Base-by-base conservation (phyloP, 1,140 invertebrate genomes). In the Drosophila funebris region DNA sequence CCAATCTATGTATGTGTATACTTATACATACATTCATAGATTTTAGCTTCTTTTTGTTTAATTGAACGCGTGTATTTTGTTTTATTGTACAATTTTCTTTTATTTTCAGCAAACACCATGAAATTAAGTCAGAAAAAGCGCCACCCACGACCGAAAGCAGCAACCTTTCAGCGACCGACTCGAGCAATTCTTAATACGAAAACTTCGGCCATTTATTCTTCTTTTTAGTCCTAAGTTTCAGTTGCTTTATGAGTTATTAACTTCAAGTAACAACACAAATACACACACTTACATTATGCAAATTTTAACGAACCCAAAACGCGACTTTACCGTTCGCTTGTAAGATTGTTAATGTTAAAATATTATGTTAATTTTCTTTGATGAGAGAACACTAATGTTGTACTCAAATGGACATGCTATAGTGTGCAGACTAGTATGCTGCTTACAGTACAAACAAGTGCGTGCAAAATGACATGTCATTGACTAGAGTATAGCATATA, bases 291-390 rank as follows among this genome's bases (percentile, higher is more conserved):
- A 52, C 24, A 52, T 52, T 44, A 53, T 69, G 46, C 57, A 61
- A 69, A 53, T 53, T 44, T 20, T n/a, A 62, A 69, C 46, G 66
- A 37, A 62, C n/a, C 29, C 29, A 54, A 62, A 63, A 63, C 67
- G 58, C 67, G 67, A 70, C 67, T 46, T 70, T 14, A 63, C 67
- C 58, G 67, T 70, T 41, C 39, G 58, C 67, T 70, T 54, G 58
- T 46, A 63, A 70, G 48, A 63, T 70, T 54, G 48, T 70, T 63
- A 70, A 69, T 69, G 66, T 29, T 67, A 67, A 48, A 16, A 46
- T 29, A 4, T 11, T 39, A 48, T 67, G 63, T 67, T 67, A 67
- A 58, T 48, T 48, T 8, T 13, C 4, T 18, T 4, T 18, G 16
- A 18, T n/a, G 16, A 29, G 8, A 66, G 44, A 39, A 16, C 20